Base-by-base conservation (phyloP, 2,113 vertebrate genomes). In the Miniopterus natalensis region DNA sequence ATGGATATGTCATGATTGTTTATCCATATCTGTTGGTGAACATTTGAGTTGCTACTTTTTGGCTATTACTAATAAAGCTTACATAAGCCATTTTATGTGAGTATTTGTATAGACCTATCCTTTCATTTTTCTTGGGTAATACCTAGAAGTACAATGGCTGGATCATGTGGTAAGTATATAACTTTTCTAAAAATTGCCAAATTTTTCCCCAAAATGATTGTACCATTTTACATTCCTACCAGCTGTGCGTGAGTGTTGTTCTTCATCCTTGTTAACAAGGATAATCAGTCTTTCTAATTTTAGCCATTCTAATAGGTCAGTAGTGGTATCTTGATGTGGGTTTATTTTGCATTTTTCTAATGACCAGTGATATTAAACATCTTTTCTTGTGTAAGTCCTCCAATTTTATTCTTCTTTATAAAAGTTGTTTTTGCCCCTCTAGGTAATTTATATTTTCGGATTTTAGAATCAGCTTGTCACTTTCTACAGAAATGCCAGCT, bases 391-490 rank as follows among this genome's bases (percentile, higher is more conserved):
- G 7, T 59, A 68, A 94, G 42, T 59, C 61, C 12, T 68, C 61
- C 70, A 51, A 1, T 40, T 90, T 84, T 68, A 47, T 75, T 89
- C 66, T 83, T 74, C 84, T 73, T 81, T 45, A 59, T 66, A 42
- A 49, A 20, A 68, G 59, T 84, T 87, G 29, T 81, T 84, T 88
- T 77, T 61, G 10, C n/a, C n/a, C 49, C 51, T 49, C 70, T 90
- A 27, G 49, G 71, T 77, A 77, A 42, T 70, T 84, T 61, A 90
- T 20, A 55, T 80, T 95, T 73, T 80, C 40, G 47, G 40, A 74
- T 80, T 87, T 95, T 85, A 78, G 55, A 85, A 79, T 95, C 36
- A 95, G 10, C 63, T 79, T 53, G 29, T 79, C 53, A 85, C 53
- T 79, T 78, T 79, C 27, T 90, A 47, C 45, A 85, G 36, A 95